Base-by-base conservation (phyloP, 2,797 vertebrate species). In the Peromyscus aztecus region DNA sequence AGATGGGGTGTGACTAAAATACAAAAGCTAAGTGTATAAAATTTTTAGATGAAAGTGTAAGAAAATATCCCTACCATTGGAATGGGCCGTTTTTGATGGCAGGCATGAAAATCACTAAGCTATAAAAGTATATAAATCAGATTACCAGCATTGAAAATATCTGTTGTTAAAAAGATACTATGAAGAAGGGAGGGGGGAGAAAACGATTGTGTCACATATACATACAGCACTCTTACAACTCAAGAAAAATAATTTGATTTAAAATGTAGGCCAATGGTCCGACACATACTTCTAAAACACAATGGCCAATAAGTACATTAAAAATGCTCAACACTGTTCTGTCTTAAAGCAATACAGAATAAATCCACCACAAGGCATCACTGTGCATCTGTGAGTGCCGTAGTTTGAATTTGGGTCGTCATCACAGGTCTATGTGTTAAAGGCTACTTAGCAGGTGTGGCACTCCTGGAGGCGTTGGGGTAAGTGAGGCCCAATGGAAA, bases 191-290 rank as follows among this genome's bases (percentile, higher is more conserved):
- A 59, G 84, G 49, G 12, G 14, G 13, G 24, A 69, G n/a, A 63
- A 61, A 77, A 46, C 8, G 3, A 61, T 71, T n/a, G 4, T 34
- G 29, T 43, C 55, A 63, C 19, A 24, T 31, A 31, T 31, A 46
- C 6, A 34, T 7, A 57, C 85, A 88, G 12, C 34, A 49, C 40
- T 81, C n/a, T 86, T 63, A 75, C 11, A 76, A 49, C 40, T 75
- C 59, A 31, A 75, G 31, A 49, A 69, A 85, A 89, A 91, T 16
- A 78, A 90, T 88, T 88, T 90, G 34, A 77, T 55, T 91, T 34
- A 80, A 91, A 95, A 89, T 76, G 77, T 52, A 4, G 19, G 61
- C 21, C 76, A 90, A 57, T 40, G 52, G 89, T 49, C 57, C 89
- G 61, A 27, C 46, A 87, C 29, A 55, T 0, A 52, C 17, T 82